Evolutionary conservation across 2,113 vertebrate species (phyloP).

Genomic region (Benitochromis conjunctus): DNA sequence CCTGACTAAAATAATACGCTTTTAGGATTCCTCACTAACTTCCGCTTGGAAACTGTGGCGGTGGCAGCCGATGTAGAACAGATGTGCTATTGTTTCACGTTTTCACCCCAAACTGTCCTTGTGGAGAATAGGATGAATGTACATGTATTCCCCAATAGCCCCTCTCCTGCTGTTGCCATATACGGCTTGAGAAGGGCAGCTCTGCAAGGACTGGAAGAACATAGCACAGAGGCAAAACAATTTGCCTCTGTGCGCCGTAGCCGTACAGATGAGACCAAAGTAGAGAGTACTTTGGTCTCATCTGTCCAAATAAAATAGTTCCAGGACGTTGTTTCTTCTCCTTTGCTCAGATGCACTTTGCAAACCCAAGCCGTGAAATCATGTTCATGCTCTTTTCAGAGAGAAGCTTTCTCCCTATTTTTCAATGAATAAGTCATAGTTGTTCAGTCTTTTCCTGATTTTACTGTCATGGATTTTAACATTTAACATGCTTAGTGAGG

Average conservation of each 20-base stretch:
- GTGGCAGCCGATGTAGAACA: not conserved
- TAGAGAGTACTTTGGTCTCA: not conserved
- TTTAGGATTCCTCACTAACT: not conserved
- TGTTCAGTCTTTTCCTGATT: not conserved
- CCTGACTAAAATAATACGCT: not conserved
- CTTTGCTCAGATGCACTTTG: not conserved
- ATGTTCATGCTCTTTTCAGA: not conserved
- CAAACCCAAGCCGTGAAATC: not conserved
- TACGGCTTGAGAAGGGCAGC: not conserved
- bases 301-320: not conserved
- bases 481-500: not conserved
- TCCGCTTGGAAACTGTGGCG: accelerated
- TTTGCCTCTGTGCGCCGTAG: not conserved
- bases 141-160: not conserved
- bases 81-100: not conserved
- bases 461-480: not conserved
- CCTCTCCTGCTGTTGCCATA: not conserved
- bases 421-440: not conserved
- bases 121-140: not conserved
- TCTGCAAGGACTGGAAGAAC: not conserved
- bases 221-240: not conserved
- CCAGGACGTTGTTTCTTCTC: not conserved
- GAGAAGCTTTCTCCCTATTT: not conserved
- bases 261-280: accelerated
- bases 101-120: too few relatives aligned